These are phyloP conservation scores for Lepisosteus oculatus DNA, from an alignment of 2,113 vertebrate genomes.

Conservation along the genomic window DNA sequence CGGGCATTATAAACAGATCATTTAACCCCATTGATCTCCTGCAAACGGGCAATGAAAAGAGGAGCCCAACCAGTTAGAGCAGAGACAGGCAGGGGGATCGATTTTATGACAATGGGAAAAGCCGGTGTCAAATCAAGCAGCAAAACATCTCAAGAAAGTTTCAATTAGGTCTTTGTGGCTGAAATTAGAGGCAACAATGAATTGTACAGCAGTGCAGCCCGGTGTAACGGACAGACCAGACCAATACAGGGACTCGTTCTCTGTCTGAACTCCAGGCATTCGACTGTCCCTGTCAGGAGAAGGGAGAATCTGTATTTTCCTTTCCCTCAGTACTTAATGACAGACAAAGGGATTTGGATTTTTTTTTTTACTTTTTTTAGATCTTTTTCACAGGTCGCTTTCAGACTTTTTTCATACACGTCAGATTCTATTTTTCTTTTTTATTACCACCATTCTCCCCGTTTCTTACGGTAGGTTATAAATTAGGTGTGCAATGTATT, in stretches of 20 bases:
- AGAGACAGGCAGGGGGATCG: constrained; percentile 68
- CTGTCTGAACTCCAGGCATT: neutral
- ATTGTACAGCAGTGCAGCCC: constrained; percentile 32
- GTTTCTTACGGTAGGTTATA: too few relatives aligned
- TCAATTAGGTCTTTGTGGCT: constrained; percentile 76
- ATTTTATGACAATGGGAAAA: constrained; percentile 92
- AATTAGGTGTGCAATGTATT: too few relatives aligned
- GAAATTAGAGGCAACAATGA: constrained; percentile 54
- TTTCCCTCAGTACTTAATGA: too few relatives aligned
- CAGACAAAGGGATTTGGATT: too few relatives aligned
- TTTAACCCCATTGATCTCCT: constrained; percentile 75
- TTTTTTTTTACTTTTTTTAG: too few relatives aligned
- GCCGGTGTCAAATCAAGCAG: constrained; percentile 72
- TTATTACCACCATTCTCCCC: too few relatives aligned
- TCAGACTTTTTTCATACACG: too few relatives aligned
- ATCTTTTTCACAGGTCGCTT: too few relatives aligned
- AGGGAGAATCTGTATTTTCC: too few relatives aligned
- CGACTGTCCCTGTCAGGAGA: too few relatives aligned
- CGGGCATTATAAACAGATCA: constrained; percentile 75
- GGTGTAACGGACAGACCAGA: constrained; percentile 37
- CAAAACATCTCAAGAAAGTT: constrained; percentile 67
- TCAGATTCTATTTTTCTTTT: too few relatives aligned
- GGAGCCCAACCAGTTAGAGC: constrained; percentile 60
- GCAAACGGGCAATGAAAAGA: constrained; percentile 53
- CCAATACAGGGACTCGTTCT: constrained; percentile 17